phyloP scores from a whole-genome alignment of 1,140 invertebrate genomes.

The Harlomillsia oculata region DNA sequence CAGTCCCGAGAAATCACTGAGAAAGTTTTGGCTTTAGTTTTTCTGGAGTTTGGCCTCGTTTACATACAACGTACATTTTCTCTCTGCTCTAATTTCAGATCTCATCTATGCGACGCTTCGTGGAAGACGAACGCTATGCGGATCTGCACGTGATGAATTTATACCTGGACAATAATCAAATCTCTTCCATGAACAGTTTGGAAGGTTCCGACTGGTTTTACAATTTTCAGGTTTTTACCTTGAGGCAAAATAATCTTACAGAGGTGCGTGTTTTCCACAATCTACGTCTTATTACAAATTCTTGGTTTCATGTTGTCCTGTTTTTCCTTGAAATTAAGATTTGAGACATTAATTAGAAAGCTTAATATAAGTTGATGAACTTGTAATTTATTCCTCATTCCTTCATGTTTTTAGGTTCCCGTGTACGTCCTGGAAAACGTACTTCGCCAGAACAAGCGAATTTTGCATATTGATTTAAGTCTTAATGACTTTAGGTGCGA shows the following conservation, averaged over 20 bases:
- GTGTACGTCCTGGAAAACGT: conserved; percentile 67
- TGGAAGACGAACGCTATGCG: conserved; percentile 14
- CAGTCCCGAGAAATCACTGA: too few species aligned
- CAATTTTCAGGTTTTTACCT: conserved; percentile 60
- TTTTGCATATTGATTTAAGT: conserved; percentile 55
- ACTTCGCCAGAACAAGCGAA: conserved; percentile 58
- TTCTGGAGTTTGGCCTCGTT: too few species aligned
- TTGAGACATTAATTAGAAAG: conserved; percentile 33
- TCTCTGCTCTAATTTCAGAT: conserved; percentile 23
- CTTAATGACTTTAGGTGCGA: conserved; percentile 72
- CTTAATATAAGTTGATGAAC: too few species aligned
- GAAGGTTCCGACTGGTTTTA: conserved; percentile 67
- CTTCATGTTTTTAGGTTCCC: too few species aligned
- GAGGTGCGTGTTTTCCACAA: too few species aligned
- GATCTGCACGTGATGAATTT: conserved; percentile 53
- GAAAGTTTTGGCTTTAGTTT: too few species aligned
- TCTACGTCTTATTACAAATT: too few species aligned
- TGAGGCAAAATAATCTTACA: conserved; percentile 59
- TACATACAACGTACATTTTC: too few species aligned
- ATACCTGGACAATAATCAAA: conserved; percentile 63
- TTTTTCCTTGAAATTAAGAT: neutral
- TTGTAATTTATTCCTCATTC: too few species aligned
- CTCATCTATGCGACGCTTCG: conserved; percentile 26
- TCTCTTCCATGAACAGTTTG: conserved; percentile 57
- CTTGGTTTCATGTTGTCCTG: too few species aligned